Base-by-base conservation (phyloP, 2,113 vertebrate genomes). In the Apodemus sylvaticus region DNA sequence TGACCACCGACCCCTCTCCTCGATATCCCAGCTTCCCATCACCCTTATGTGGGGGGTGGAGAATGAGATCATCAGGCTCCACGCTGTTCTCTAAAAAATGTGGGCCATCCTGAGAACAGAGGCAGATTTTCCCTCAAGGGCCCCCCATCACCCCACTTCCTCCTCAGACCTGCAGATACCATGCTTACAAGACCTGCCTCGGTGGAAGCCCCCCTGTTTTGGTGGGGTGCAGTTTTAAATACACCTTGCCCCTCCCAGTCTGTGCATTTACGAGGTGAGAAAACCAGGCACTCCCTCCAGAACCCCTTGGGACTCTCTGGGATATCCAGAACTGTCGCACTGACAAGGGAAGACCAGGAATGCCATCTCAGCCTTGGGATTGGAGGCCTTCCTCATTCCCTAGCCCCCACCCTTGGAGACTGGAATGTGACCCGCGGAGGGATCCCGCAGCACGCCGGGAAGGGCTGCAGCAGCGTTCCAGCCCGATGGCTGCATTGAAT, bases 391-490 rank as follows among this genome's bases (percentile, higher is more conserved):
- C 73, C 87, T 94, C 83, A 58, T 88, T 95, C 68, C 85, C 91
- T 73, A 85, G 70, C 89, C 64, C 81, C 78, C 89, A n/a, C 26
- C 95, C 51, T 86, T 55, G 20, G 68, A 79, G 70, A 51, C 81
- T 83, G 94, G 97, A 98, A 98, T 96, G 97, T 96, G 97, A 97
- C 97, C 96, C 77, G 92, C 92, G 92, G 97, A 97, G 81, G 86
- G 90, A 94, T 94, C 81, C 95, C 55, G 95, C 93, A 95, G 97
- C 96, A 96, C 66, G 86, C 90, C 0, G 85, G 94, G 8, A 53
- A 96, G 73, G 90, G 70, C 88, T 90, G 73, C 89, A 78, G 89
- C 87, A 82, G 86, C 76, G 96, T 96, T 97, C 97, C 96, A 97
- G 97, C 91, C 94, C 60, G 86, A 86, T 96, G 98, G 95, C 96